These are phyloP conservation scores for Acrocephalus arundinaceus DNA, from an alignment of 2,113 vertebrate genomes.

Conservation along the genomic window DNA sequence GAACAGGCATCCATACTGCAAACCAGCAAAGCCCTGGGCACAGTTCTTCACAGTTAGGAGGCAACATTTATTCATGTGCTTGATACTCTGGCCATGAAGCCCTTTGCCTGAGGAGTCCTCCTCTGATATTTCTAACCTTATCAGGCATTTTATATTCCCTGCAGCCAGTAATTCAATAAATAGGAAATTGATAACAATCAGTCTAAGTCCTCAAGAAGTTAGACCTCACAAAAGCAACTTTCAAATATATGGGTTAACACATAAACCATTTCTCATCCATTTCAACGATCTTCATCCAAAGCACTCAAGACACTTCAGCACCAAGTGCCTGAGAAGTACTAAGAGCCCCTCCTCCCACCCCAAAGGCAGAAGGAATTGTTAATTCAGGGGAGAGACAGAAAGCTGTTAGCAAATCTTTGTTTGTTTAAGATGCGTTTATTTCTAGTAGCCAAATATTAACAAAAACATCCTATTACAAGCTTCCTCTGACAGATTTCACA, in stretches of 20 bases:
- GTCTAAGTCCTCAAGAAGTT: background rate
- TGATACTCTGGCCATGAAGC: background rate
- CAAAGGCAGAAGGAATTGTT: conserved; percentile 21
- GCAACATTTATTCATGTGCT: background rate
- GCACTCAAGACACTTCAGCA: background rate
- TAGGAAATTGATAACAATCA: background rate
- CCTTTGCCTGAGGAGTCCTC: background rate
- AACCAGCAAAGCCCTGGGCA: background rate
- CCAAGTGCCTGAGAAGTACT: background rate
- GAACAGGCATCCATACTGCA: background rate
- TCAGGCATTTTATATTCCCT: background rate
- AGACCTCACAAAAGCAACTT: background rate
- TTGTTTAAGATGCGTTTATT: conserved; percentile 55
- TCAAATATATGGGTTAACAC: background rate
- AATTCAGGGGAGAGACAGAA: conserved; percentile 46
- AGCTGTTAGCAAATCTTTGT: conserved; percentile 51
- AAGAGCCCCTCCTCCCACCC: background rate
- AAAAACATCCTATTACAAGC: conserved; percentile 47
- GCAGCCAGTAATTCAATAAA: background rate
- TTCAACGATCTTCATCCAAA: background rate
- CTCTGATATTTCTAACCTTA: background rate
- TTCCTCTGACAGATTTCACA: conserved; percentile 27
- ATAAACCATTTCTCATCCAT: background rate
- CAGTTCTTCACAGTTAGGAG: background rate
- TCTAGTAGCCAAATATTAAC: conserved; percentile 60